Evolutionary conservation across 2,888 invertebrate species (phyloP), one percentile per base, ranked within the genome.

Genomic region (Chloroclystis v-ata): DNA sequence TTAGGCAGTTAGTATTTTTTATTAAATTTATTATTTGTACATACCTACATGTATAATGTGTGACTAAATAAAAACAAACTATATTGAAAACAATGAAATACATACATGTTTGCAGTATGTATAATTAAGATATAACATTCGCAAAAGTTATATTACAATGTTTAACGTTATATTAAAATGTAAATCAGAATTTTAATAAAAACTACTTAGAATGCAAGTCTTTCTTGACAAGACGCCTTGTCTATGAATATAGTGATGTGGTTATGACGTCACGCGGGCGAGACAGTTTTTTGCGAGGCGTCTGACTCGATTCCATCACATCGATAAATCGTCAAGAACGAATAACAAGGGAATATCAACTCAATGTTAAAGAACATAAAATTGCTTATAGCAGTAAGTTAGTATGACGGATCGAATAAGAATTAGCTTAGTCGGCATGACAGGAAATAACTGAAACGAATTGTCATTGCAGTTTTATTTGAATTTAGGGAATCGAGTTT

Each of bases 191-290:
- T 32, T 33, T 11, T 7, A 8, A 44, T 32, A 26, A 38, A 37
- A 30, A 12, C 26, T 32, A 32, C 13, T 45, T 16, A 32, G 13
- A 12, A 39, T 46, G 8, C 26, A 40, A 40, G 32, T 28, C 35
- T 30, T 25, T 29, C 39, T 32, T 35, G 29, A 28, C 38, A 32
- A 40, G 20, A 5, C 14, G 37, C 8, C n/a, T n/a, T 28, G 30
- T 42, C 28, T 47, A 40, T 41, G 44, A 48, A 45, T 10, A 46
- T 9, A 40, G 46, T 52, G 37, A 45, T 61, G 56, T 41, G 47
- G 40, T 51, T 59, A 65, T 75, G 72, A 75, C 71, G 69, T 74
- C 75, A 76, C 52, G 52, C 61, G 62, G 72, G 59, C 69, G 67
- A 65, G 73, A 68, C 70, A 58, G 57, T 71, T 78, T 79, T 79